Base-by-base conservation (phyloP, 92 coral and sea anemone genomes). In the Porites evermanni region DNA sequence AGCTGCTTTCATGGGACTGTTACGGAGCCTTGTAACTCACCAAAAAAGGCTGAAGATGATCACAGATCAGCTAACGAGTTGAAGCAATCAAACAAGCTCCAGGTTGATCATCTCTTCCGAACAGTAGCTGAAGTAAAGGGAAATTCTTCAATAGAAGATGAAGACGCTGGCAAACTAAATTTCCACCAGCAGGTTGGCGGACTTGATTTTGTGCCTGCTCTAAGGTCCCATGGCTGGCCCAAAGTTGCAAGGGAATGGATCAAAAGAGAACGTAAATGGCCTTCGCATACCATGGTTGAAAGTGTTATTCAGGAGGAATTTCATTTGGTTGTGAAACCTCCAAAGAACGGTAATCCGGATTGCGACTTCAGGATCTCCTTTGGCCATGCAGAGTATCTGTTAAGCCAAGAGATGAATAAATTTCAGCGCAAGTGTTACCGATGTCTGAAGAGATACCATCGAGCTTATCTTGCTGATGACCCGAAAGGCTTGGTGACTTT, bases 381-480 rank as follows among this genome's bases (percentile, higher is more conserved):
- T 56, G 12, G 13, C 5, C 85, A 88, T 19, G 97, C 97, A 8
- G 97, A 94, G 82, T 87, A 74, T 72, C 75, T 91, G 73, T 72
- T 94, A 80, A 74, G 79, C 64, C 80, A 87, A 53, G 91, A 86
- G 64, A 66, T 93, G 80, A 91, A 77, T 70, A 80, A n/a, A 23
- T 26, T 93, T 19, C 96, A 91, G 80, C 89, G 88, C 58, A 91
- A 94, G 59, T 92, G 93, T 64, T 92, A 92, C 85, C 88, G 95
- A 77, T 92, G 95, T 50, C 67, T 92, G 16, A 92, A 92, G 89
- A 77, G 69, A 14, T 92, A 70, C 70, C 81, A 92, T 81, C 83
- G 80, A 24, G 84, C 86, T 1, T 86, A 68, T 66, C 83, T 81
- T 74, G 26, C 63, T 51, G 75, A 66, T 18, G 74, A 89, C 67